Evolutionary conservation across 2,113 vertebrate species (phyloP).

Genomic region (Cnemophilus loriae): DNA sequence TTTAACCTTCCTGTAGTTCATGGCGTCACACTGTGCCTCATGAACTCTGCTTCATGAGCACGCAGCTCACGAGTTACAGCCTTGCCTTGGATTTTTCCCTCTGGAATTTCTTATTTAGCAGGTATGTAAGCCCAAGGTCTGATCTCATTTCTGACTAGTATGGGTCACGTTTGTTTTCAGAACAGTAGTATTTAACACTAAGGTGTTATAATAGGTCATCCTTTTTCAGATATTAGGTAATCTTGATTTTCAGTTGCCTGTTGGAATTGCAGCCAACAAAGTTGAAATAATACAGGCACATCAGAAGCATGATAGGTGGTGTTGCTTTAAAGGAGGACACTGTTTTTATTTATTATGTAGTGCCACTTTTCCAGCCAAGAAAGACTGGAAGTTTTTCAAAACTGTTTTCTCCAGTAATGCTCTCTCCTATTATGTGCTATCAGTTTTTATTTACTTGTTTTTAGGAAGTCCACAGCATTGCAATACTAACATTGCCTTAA

Average conservation of each 20-base stretch:
- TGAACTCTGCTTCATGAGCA: background rate
- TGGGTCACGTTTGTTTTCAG: background rate
- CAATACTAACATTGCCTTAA: background rate
- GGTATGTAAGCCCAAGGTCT: background rate
- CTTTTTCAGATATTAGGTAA: background rate
- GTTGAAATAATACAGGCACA: background rate
- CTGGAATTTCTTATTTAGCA: background rate
- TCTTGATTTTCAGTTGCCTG: background rate
- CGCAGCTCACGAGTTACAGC: background rate
- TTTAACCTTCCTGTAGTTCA: background rate
- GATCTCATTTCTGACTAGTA: background rate
- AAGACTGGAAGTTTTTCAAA: background rate
- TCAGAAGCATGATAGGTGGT: background rate
- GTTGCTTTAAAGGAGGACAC: background rate
- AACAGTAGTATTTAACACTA: background rate
- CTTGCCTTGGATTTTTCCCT: background rate
- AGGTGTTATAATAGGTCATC: background rate
- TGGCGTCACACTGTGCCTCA: background rate
- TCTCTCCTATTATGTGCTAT: background rate
- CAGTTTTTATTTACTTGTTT: background rate
- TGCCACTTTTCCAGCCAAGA: background rate
- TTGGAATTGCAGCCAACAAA: background rate
- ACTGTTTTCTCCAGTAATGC: background rate
- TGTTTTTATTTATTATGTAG: background rate
- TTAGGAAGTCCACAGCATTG: background rate